phyloP scores from a whole-genome alignment of 2,113 vertebrate species.

The Gulo gulo region DNA sequence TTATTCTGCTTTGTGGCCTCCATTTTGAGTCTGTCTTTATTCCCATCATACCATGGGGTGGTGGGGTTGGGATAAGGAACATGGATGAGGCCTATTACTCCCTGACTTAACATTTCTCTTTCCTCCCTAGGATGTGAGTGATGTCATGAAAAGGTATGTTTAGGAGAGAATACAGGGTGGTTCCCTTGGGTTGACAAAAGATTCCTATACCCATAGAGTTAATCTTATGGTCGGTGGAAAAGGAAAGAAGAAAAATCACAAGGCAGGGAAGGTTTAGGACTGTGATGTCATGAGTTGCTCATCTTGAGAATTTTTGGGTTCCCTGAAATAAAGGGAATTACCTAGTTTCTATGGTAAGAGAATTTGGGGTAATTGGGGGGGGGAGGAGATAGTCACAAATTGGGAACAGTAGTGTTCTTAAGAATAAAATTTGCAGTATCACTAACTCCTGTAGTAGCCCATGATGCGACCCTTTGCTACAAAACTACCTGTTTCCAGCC shows the following conservation, averaged over 20 bases:
- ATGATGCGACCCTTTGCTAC: background rate
- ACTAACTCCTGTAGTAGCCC: background rate
- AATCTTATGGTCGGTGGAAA: background rate
- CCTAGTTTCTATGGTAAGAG: background rate
- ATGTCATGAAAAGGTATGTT: slow-evolving; percentile 69
- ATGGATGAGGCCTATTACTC: background rate
- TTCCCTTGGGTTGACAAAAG: background rate
- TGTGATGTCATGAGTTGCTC: background rate
- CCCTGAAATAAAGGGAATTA: background rate
- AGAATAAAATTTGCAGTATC: background rate
- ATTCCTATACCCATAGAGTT: background rate
- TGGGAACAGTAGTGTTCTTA: background rate
- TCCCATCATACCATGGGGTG: background rate
- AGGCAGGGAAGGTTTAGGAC: background rate
- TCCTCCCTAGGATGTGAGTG: slow-evolving; percentile 66
- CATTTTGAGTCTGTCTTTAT: background rate
- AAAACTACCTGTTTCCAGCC: background rate
- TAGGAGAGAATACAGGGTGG: background rate
- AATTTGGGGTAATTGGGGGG: background rate
- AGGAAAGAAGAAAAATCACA: background rate
- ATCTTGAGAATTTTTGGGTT: background rate
- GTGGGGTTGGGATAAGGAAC: background rate
- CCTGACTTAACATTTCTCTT: slow-evolving; percentile 53
- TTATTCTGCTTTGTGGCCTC: background rate
- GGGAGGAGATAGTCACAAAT: background rate